A percentile compares a stretch with the other conserved stretches of the same genome.
Conservation (phyloP, 2,888 invertebrate species). For the Tachina lurida region DNA sequence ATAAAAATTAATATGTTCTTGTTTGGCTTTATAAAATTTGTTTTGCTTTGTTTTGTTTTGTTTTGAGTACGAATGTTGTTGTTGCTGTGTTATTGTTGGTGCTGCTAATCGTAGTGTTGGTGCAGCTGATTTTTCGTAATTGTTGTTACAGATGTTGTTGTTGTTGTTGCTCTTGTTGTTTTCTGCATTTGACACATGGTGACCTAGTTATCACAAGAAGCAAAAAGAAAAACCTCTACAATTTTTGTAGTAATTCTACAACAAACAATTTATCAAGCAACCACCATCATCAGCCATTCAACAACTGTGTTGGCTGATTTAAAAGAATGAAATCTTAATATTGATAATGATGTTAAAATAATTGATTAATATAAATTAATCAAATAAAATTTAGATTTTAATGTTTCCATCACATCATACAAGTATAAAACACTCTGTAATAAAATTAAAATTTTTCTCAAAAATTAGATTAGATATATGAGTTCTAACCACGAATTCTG, state of each 20-base stretch:
- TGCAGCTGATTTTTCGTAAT: conserved; percentile 44
- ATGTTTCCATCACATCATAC: no score
- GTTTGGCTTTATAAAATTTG: conserved; percentile 60
- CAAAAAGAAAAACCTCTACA: conserved; percentile 44
- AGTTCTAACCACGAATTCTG: no score
- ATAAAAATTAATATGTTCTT: conserved; percentile 50
- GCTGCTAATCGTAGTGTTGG: conserved; percentile 39
- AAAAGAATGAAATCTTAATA: conserved; percentile 15
- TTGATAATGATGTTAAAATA: no score
- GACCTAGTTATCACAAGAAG: conserved; percentile 65
- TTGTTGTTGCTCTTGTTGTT: conserved; percentile 7
- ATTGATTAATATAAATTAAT: not conserved
- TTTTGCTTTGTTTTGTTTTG: conserved; percentile 46
- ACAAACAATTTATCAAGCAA: conserved; percentile 46
- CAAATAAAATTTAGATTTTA: no score
- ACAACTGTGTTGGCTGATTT: conserved; percentile 1
- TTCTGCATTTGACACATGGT: conserved; percentile 65
- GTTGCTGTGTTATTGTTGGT: conserved; percentile 1
- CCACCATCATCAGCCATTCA: conserved; percentile 29
- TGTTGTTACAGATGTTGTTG: conserved; percentile 40
- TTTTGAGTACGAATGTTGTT: conserved; percentile 25
- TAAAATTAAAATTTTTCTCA: no score
- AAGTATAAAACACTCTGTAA: no score
- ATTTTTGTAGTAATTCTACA: conserved; percentile 60
- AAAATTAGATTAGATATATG: no score